phyloP scores from a whole-genome alignment of 2,888 invertebrate genomes.

The Drosophila antonietae region DNA sequence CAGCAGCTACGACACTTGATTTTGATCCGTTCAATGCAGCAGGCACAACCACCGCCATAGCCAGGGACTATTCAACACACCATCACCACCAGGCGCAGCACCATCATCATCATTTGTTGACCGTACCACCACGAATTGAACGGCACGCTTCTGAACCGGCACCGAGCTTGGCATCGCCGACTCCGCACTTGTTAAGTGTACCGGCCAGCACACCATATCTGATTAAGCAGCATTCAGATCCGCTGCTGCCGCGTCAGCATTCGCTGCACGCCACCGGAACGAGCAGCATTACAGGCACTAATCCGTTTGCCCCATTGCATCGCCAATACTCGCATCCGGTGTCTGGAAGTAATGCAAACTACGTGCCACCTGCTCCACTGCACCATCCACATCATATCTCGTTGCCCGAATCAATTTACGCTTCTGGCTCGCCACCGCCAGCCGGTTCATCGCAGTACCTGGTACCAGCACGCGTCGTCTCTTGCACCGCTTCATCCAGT shows the following conservation, averaged over 20 bases:
- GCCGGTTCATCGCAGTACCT: constrained; percentile 82
- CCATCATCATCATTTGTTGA: constrained; percentile 81
- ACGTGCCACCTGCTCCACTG: constrained; percentile 64
- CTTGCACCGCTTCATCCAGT: constrained; percentile 64
- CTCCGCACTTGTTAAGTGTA: constrained; percentile 86
- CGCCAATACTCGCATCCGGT: constrained; percentile 86
- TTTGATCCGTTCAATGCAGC: constrained; percentile 80
- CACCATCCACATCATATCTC: constrained; percentile 83
- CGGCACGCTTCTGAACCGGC: constrained; percentile 87
- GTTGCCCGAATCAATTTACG: constrained; percentile 83
- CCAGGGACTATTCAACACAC: constrained; percentile 70
- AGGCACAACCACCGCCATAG: constrained; percentile 59
- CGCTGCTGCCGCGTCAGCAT: constrained; percentile 87
- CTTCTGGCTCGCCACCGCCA: constrained; percentile 81
- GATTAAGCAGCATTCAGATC: constrained; percentile 89
- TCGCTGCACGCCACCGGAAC: constrained; percentile 67
- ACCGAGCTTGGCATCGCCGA: constrained; percentile 85
- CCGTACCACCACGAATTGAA: constrained; percentile 86
- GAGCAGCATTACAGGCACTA: constrained; percentile 55
- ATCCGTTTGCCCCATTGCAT: constrained; percentile 84
- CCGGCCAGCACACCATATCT: constrained; percentile 86
- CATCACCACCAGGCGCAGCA: constrained; percentile 49
- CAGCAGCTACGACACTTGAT: constrained; percentile 73
- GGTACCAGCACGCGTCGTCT: constrained; percentile 73
- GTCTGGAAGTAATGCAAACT: constrained; percentile 68